phyloP scores from a whole-genome alignment of 1,140 invertebrate genomes.

The Hyphantria cunea region DNA sequence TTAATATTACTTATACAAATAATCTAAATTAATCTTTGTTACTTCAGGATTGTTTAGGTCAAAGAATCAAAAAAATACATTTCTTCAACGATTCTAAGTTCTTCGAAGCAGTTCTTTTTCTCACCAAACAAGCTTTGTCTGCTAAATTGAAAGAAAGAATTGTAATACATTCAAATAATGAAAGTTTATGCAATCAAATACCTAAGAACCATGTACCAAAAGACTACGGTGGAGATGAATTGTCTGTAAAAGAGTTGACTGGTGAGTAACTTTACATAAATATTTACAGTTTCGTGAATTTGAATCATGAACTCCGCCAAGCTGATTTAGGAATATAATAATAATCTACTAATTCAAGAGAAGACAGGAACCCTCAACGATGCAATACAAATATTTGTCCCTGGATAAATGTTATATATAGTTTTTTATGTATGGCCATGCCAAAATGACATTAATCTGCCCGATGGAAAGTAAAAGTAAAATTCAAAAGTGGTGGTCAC shows the following conservation, averaged over 20 bases:
- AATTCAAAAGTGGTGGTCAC: too few relatives aligned
- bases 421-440: too few relatives aligned
- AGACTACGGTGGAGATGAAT: constrained; percentile 70
- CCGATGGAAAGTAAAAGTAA: too few relatives aligned
- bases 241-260: constrained; percentile 40
- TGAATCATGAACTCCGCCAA: too few relatives aligned
- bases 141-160: constrained; percentile 69
- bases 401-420: too few relatives aligned
- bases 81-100: constrained; percentile 30
- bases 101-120: constrained; percentile 24
- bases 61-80: constrained; percentile 22
- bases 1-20: too few relatives aligned
- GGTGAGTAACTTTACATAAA: constrained; percentile 27
- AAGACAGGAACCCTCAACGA: too few relatives aligned
- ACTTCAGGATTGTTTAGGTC: constrained; percentile 20
- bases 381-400: too few relatives aligned
- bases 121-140: constrained; percentile 67
- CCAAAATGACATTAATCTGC: too few relatives aligned
- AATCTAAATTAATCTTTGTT: background rate
- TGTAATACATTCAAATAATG: constrained; percentile 52
- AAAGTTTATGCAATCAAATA: constrained; percentile 67
- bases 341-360: too few relatives aligned
- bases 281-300: too few relatives aligned
- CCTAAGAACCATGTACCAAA: constrained; percentile 67
- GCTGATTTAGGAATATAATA: too few relatives aligned